Conservation (phyloP, 2,888 invertebrate genomes). For the Pristionchus exspectatus region DNA sequence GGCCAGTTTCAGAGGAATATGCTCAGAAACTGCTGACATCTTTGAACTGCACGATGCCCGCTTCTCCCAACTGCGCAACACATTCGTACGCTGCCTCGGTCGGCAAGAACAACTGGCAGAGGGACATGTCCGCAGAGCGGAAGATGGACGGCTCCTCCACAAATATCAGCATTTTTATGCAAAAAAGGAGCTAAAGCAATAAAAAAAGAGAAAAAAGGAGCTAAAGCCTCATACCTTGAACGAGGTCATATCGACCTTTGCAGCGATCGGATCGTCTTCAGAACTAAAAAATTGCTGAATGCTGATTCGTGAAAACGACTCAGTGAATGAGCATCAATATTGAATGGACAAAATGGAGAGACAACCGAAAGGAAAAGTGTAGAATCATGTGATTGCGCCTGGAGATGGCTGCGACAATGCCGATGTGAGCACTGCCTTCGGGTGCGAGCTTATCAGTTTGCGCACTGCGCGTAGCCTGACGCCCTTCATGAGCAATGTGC, state of each 20-base stretch:
- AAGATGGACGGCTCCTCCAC: slow-evolving; percentile 71
- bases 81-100: slow-evolving; percentile 75
- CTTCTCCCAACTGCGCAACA: slow-evolving; percentile 75
- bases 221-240: no score
- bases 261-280: no score
- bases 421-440: neutral
- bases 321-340: no score
- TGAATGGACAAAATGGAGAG: neutral
- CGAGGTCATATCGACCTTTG: no score
- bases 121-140: slow-evolving; percentile 74
- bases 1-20: no score
- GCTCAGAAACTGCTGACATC: slow-evolving; percentile 69
- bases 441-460: neutral
- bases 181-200: no score
- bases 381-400: neutral
- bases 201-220: no score
- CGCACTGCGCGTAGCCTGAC: neutral
- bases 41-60: slow-evolving; percentile 74
- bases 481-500: no score
- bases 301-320: no score
- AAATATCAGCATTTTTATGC: neutral
- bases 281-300: no score
- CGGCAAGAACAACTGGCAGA: slow-evolving; percentile 76
- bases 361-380: neutral
- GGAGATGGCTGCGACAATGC: neutral